Base-by-base conservation (phyloP, 2,113 vertebrate species). In the Cyprinodon tularosa region DNA sequence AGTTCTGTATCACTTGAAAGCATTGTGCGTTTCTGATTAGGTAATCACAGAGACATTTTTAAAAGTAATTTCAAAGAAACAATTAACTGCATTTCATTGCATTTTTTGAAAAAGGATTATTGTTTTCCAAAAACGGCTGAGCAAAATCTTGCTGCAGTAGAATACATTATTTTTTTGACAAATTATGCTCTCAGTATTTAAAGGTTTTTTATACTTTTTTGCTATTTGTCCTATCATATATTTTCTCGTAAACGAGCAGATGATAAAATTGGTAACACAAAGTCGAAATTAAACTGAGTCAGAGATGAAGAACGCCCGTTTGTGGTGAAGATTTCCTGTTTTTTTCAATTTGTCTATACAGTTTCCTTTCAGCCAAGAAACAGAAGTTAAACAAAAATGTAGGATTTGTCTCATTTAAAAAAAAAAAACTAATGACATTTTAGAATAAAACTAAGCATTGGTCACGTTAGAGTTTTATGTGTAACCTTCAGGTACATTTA, bases 251-350 rank as follows among this genome's bases (percentile, higher is more conserved):
- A n/a, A 57, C 2, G 7, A 3, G 17, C 50, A 57, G 6, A 57
- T 9, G n/a, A 57, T n/a, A 14, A 57, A 7, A 0, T 57, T n/a
- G 50, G 50, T 9, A 8, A n/a, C 17, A n/a, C 20, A n/a, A 57
- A 57, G 50, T 8, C 0, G 6, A 57, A 3, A 9, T 20, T 6
- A 15, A 20, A 7, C 17, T 57, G 20, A 57, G 7, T 20, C 15
- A 57, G 3, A 4, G 2, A 6, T 8, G 4, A 13, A 65, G 1
- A n/a, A 22, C 63, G 12, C 39, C 63, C 42, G 1, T 12, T 64
- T 44, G 64, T 66, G 40, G 64, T 75, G 36, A 75, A 10, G 65
- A 62, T 48, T 75, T 75, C 65, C 57, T 62, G 65, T 39, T 62
- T 40, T 0, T 47, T 29, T 29, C n/a, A 9, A 5, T 29, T 4